Base-by-base conservation (phyloP, 37 sponge, comb jelly and placozoan genomes). In the Beroe ovata region DNA sequence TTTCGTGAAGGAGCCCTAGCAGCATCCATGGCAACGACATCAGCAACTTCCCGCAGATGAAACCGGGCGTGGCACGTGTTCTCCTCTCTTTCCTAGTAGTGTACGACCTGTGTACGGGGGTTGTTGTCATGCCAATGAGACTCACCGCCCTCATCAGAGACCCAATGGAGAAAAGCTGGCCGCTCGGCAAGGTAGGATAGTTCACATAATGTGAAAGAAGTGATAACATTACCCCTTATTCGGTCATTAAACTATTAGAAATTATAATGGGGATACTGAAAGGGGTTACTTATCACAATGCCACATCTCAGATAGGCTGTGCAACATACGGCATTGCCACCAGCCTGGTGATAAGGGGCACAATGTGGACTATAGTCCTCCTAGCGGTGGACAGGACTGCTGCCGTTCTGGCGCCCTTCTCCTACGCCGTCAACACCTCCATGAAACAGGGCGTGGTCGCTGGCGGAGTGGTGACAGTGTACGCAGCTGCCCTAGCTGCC, bases 341-440 rank as follows among this genome's bases (percentile, higher is more conserved):
- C 54, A 77, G 84, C 25, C 4, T 77, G 47, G 54, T 41, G 28
- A 41, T 77, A 0, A 77, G 84, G 41, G 33, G 84, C 8, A 77
- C 84, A 38, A 77, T 77, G 84, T 77, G 84, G 84, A 77, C 84
- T 3, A 77, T 77, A 19, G 84, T 77, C 2, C 47, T 77, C 3
- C 84, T 77, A 23, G 84, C 84, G 8, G 54, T 77, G 54, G 84
- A 77, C 54, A 11, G 84, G 21, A 29, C 33, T n/a, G 54, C 54
- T 8, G 84, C 84, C 2, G 84, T 77, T 25, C 54, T 77, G 36
- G 84, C 54, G 26, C 84, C 84, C 22, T 77, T 77, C 54, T 42
- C 47, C 16, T 77, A 77, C 84, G 84, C 84, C 26, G 38, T 26
- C 84, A 39, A 35, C 8, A 40, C 28, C 41, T 21, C 26, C 4